Evolutionary conservation across 2,113 vertebrate genomes (phyloP), one percentile per base, ranked within the genome.

Genomic region (Hippoglossus stenolepis): DNA sequence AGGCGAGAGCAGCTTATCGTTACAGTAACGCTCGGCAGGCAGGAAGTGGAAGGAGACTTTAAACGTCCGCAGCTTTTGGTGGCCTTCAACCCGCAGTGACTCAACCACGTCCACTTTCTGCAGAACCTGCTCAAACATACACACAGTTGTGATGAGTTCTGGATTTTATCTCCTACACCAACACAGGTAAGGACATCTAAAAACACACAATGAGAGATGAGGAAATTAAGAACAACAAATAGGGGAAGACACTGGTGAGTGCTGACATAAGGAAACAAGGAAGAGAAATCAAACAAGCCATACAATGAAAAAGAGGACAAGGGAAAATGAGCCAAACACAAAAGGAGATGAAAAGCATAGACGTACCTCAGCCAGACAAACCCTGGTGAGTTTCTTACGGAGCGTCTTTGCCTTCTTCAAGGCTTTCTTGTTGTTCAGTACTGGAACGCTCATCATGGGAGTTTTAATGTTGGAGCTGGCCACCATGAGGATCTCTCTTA

Each of bases 391-490:
- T 45, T 91, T 90, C 78, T 97, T 98, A 64, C 95, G 96, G 17
- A 99, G 96, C 0, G 60, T 94, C 49, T 96, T 96, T 21, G 95
- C 96, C 31, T 84, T 96, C 88, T 95, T 98, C 82, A 96, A 66
- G 15, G 97, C 97, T 59, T 91, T 97, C 91, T 90, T 97, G 89
- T 85, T 96, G 86, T 67, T 93, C 6, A 97, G 65, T 70, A 99
- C 98, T 0, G 98, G 98, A 59, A 98, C 91, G 0, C 96, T 96
- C 98, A 99, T 99, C 92, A 95, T 99, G 2, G 98, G 98, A 0
- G 98, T 99, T 93, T 99, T 97, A 84, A 99, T 99, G 61, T 95
- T 97, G 68, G 96, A 91, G 15, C 96, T 96, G 77, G 97, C 98
- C 78, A 96, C 95, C 96, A 97, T 94, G 70, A 99, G 83, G 75